Evolutionary conservation across 2,113 vertebrate genomes (phyloP), one percentile per base, ranked within the genome.

Genomic region (Gorsachius goisagi): DNA sequence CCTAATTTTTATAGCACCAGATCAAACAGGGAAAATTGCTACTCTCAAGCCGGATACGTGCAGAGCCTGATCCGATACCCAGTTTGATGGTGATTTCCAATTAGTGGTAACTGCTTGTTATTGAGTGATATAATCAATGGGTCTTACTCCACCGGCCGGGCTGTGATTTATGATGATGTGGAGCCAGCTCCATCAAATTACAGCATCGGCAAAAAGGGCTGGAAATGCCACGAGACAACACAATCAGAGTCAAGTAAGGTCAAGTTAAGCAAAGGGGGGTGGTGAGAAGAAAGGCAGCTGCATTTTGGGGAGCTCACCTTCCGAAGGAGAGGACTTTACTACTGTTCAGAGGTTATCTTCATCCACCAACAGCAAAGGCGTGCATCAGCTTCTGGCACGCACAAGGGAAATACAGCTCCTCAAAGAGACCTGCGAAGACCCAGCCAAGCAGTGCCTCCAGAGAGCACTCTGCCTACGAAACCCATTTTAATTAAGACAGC

Each of bases 71-170:
- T 79, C 93, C 3, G 1, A 95, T 86, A 90, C 62, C 82, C 80
- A 84, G 91, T 94, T 64, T 94, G 95, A 95, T 80, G 78, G 96
- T 78, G 80, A 95, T 92, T 92, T 97, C 94, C 85, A 95, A 93
- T 96, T 97, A 95, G 93, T 67, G 64, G 90, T 93, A 93, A 96
- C 89, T 96, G 96, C 94, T 94, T 90, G 93, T 96, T 97, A 97
- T 97, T 93, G 93, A 97, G 95, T 93, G 88, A 94, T 96, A 90
- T 77, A 97, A 96, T 97, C 96, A 96, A 97, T 96, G 94, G 92
- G 85, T 89, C 95, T 76, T 90, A 95, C 93, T 97, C 67, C 78
- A 94, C 90, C 3, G 30, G 75, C 91, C 41, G 3, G 76, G 81
- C 89, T 83, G 95, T 96, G 96, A 97, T 97, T 97, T 97, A 97